phyloP scores from a whole-genome alignment of 2,797 vertebrate species.

The Poeciliopsis turneri region DNA sequence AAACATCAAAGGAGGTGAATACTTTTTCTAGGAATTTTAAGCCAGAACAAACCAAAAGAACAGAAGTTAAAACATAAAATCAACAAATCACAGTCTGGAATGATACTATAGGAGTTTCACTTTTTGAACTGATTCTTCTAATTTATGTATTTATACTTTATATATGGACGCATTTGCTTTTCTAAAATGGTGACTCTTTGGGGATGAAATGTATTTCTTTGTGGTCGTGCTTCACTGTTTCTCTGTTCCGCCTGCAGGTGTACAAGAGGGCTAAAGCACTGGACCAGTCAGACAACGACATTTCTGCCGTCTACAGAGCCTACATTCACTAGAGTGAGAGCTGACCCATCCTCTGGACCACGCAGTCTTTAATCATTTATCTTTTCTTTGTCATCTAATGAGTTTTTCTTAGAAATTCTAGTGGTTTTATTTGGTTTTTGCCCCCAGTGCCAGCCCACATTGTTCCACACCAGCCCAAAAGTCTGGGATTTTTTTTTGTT shows the following conservation, averaged over 20 bases:
- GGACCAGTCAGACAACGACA: constrained; percentile 99
- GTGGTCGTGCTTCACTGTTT: not conserved
- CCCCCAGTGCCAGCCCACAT: constrained; percentile 73
- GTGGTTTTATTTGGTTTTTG: constrained; percentile 79
- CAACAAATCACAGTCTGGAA: not conserved
- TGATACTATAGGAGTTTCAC: not conserved
- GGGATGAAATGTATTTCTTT: not conserved
- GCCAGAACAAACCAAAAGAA: not conserved
- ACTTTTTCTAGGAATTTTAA: not conserved
- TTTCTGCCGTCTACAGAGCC: constrained; percentile 98
- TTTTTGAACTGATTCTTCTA: not conserved
- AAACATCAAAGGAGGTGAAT: not conserved
- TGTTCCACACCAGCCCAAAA: constrained; percentile 50
- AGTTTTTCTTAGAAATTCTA: constrained; percentile 59
- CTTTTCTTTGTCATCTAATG: constrained; percentile 57
- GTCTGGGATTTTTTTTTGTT: not conserved
- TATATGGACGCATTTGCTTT: not conserved
- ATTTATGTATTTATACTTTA: not conserved
- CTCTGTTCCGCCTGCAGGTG: constrained; percentile 79
- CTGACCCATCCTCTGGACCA: constrained; percentile 86
- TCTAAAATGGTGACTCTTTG: not conserved
- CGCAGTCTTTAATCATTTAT: constrained; percentile 52
- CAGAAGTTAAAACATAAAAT: not conserved
- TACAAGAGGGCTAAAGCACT: constrained; percentile 99
- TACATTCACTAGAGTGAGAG: constrained; percentile 92